A percentile compares a stretch with the other conserved stretches of the same genome.
Conservation (phyloP, 2,888 invertebrate genomes). For the Fragum whitleyi region DNA sequence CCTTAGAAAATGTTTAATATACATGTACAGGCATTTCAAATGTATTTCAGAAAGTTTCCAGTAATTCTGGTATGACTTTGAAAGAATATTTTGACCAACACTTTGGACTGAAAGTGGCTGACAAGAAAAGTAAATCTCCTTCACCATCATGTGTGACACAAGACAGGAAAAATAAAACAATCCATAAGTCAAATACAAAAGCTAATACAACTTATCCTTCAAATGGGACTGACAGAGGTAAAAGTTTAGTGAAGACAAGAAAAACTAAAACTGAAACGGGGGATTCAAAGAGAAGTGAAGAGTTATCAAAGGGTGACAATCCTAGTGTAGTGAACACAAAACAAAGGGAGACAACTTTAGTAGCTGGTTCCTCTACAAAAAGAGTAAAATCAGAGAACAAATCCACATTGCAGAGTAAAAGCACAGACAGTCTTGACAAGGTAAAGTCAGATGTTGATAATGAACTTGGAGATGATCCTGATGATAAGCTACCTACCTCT, state of each 20-base stretch:
- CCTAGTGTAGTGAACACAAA: not conserved
- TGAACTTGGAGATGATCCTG: not conserved
- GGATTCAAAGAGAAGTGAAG: not conserved
- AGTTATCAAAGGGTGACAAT: not conserved
- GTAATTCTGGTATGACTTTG: constrained; percentile 48
- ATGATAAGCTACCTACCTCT: not conserved
- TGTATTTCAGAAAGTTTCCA: constrained; percentile 47
- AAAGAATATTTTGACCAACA: constrained; percentile 66
- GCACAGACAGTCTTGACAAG: not conserved
- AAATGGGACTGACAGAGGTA: not conserved
- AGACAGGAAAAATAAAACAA: not conserved
- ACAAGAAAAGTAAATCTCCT: constrained; percentile 4
- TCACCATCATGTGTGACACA: constrained; percentile 19
- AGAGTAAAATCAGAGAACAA: not conserved
- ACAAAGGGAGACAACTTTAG: not conserved
- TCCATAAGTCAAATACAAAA: not conserved
- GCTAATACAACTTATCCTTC: not conserved
- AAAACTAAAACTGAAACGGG: not conserved
- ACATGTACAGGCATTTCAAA: not conserved
- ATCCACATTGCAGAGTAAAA: not conserved
- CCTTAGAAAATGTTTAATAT: too few relatives aligned
- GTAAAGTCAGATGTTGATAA: not conserved
- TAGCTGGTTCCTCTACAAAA: not conserved
- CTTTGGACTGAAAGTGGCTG: constrained; percentile 40
- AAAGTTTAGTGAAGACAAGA: not conserved